Evolutionary conservation across 2,113 vertebrate genomes (phyloP).

Genomic region (Mirza zaza): DNA sequence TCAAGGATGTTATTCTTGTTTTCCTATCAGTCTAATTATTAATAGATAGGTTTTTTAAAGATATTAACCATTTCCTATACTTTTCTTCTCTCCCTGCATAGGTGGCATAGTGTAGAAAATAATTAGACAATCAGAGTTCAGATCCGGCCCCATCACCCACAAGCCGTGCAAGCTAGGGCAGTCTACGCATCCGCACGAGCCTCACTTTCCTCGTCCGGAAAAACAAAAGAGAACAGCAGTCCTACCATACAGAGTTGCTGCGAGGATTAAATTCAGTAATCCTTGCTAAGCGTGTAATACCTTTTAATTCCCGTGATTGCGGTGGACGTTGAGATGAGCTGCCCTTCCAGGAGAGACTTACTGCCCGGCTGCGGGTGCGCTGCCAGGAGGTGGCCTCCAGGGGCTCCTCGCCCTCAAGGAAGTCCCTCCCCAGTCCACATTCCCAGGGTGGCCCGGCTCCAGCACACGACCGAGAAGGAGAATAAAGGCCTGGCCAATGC

Average conservation of each 20-base stretch:
- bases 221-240: neutral
- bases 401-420: neutral
- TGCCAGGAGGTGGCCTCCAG: neutral
- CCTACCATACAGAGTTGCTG: neutral
- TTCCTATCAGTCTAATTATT: neutral
- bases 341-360: neutral
- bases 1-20: neutral
- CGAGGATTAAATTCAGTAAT: neutral
- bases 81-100: neutral
- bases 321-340: neutral
- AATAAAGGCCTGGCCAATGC: neutral
- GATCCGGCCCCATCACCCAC: fast-evolving
- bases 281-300: neutral
- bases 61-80: neutral
- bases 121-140: neutral
- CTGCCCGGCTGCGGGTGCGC: fast-evolving
- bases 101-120: neutral
- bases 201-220: neutral
- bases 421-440: neutral
- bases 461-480: neutral
- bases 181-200: fast-evolving
- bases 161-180: fast-evolving
- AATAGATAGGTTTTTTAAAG: no score
- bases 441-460: neutral
- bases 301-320: neutral